Evolutionary conservation across 2,888 invertebrate genomes (phyloP).

Genomic region (Andricus curvator): DNA sequence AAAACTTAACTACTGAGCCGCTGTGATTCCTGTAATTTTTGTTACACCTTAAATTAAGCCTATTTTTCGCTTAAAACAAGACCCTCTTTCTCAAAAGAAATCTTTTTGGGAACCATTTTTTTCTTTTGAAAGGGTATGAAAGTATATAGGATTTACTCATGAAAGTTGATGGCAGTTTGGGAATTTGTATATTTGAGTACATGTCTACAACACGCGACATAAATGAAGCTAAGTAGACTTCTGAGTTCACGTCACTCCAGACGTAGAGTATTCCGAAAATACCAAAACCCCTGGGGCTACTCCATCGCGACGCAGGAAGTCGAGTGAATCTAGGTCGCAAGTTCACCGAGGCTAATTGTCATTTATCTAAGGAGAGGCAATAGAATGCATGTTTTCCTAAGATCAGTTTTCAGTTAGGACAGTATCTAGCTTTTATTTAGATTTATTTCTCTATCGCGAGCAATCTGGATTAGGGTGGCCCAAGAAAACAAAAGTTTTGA

Average conservation of each 20-base stretch:
- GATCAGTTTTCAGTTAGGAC: background rate
- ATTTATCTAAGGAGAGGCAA: conserved; percentile 8
- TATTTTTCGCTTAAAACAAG: too few species aligned
- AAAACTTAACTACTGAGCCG: too few species aligned
- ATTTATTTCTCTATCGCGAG: background rate
- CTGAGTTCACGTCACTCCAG: conserved; percentile 43
- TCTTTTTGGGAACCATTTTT: background rate
- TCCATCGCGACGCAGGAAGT: conserved; percentile 58
- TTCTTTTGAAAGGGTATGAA: background rate
- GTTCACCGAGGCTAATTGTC: conserved; percentile 66
- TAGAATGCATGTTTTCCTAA: background rate
- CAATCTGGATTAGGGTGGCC: background rate
- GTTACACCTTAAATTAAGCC: too few species aligned
- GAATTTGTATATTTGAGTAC: conserved; percentile 2
- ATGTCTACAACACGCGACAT: conserved; percentile 4
- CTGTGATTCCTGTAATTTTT: too few species aligned
- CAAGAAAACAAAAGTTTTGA: too few species aligned
- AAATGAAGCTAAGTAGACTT: conserved; percentile 31
- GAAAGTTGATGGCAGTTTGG: conserved; percentile 5
- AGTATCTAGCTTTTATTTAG: background rate
- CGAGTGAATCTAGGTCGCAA: conserved; percentile 72
- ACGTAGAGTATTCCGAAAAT: conserved; percentile 59
- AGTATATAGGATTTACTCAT: background rate
- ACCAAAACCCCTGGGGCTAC: conserved; percentile 56
- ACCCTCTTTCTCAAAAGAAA: too few species aligned